Base-by-base conservation (phyloP, 2,888 invertebrate species). In the Nysson spinosus region DNA sequence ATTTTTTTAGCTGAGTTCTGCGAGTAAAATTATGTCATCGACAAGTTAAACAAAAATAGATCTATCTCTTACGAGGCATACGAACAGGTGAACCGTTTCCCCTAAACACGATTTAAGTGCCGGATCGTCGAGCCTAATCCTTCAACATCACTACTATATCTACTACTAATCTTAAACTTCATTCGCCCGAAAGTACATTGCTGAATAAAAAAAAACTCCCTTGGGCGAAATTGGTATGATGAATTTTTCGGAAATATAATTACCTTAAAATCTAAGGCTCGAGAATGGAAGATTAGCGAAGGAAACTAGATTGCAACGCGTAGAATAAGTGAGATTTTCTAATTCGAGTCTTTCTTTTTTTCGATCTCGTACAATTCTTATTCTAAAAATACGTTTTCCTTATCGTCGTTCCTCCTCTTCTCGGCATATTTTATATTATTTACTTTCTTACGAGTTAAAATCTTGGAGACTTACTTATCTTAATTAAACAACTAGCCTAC, bases 91-190 rank as follows among this genome's bases (percentile, higher is more conserved):
- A 49, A 37, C 32, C 34, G 42, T 50, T 16, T 40, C 35, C 39
- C 40, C 30, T 16, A 22, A 12, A 34, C 35, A 28, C 26, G 57
- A 47, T n/a, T n/a, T n/a, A 69, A 69, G 47, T 50, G 69, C 54
- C 63, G 50, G 69, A 69, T 69, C 69, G 58, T 69, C 63, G 63
- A 69, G 69, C 50, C 54, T 69, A 55, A 19, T 43, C 32, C 4
- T 63, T 43, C 17, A 42, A 43, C 17, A 43, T 17, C 26, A 9
- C 28, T 26, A 16, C 37, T 19, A n/a, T 19, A 19, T 17, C 37
- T 3, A n/a, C n/a, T n/a, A n/a, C n/a, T 34, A 34, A 34, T 5
- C 6, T 24, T 6, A 12, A 16, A 34, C 5, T 14, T 34, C 12
- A n/a, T n/a, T n/a, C 32, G 32, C 32, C 14, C 34, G 14, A 14